Conservation (phyloP, 1,140 invertebrate genomes). For the Lanistes nyassanus region DNA sequence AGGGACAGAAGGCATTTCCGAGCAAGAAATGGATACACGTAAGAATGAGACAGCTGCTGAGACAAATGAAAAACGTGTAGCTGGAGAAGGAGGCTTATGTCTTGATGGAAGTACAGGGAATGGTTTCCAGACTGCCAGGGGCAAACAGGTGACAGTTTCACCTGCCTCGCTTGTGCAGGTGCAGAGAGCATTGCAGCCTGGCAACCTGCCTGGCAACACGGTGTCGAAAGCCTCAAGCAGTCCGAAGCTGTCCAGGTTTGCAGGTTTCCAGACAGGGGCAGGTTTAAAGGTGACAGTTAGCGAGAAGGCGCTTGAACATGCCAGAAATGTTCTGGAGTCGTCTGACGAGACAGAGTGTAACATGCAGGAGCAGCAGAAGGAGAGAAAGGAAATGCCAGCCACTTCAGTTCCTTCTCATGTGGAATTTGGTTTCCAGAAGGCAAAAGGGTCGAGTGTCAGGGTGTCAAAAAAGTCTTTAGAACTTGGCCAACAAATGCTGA, state of each 20-base stretch:
- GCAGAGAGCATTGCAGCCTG: not conserved
- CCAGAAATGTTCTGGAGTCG: constrained; percentile 28
- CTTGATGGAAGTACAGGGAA: not conserved
- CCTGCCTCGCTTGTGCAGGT: not conserved
- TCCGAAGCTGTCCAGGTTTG: not conserved
- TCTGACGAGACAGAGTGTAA: not conserved
- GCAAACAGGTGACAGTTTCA: not conserved
- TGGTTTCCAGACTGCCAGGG: constrained; percentile 36
- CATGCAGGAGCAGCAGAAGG: not conserved
- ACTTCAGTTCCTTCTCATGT: not conserved
- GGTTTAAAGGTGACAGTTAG: constrained; percentile 31
- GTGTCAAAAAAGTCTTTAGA: constrained; percentile 38
- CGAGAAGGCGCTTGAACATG: constrained; percentile 38
- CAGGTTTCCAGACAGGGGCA: constrained; percentile 32
- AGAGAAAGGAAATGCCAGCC: no score
- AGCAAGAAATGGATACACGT: no score
- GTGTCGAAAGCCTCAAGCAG: not conserved
- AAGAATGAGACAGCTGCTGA: no score
- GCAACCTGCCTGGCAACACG: not conserved
- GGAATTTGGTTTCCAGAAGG: constrained; percentile 26
- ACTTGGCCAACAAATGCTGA: constrained; percentile 14
- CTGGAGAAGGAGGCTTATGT: not conserved
- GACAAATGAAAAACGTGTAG: not conserved
- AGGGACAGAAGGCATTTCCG: no score
- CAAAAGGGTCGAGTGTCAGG: constrained; percentile 35